Base-by-base conservation (phyloP, 2,888 invertebrate species). In the Pristionchus arcanus region DNA sequence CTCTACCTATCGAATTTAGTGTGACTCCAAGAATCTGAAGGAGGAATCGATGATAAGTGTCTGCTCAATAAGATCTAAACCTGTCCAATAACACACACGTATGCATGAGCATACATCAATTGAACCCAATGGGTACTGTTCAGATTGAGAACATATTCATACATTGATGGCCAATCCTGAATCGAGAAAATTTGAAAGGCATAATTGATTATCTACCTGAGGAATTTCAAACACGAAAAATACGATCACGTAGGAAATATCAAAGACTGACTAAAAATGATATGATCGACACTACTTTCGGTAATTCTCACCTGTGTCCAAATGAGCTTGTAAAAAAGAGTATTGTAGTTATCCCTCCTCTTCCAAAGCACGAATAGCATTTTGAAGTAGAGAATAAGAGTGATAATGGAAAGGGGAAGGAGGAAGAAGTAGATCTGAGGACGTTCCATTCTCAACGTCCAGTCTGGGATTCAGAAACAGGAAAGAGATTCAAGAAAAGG, bases 21-120 rank as follows among this genome's bases (percentile, higher is more conserved):
- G 81, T 81, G 1, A 81, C 81, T 53, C 81, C 81, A 4, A 81
- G n/a, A 49, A 81, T 81, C 81, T 81, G 81, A 81, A 81, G 15
- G 11, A 34, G 66, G 4, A 21, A 28, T 49, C 16, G 15, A n/a
- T 49, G 4, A n/a, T 42, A 53, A 49, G 42, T 49, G 42, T 28
- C n/a, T 5, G n/a, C 9, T 49, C n/a, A 2, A 49, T 81, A 53
- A 9, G 4, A 15, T 28, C 1, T 13, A 13, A 42, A 81, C 81
- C 49, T 81, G 81, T 28, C 81, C 81, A 28, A 28, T 49, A 3
- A 81, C 81, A 53, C 81, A 81, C 13, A 53, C 28, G n/a, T 53
- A 81, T 5, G 49, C 25, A n/a, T 81, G 81, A 1, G 81, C 81
- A n/a, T 49, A 53, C 49, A 81, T 81, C 53, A 81, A 49, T 49